Base-by-base conservation (phyloP, 23 tunicate genomes). In the Halocynthia aurantium region DNA sequence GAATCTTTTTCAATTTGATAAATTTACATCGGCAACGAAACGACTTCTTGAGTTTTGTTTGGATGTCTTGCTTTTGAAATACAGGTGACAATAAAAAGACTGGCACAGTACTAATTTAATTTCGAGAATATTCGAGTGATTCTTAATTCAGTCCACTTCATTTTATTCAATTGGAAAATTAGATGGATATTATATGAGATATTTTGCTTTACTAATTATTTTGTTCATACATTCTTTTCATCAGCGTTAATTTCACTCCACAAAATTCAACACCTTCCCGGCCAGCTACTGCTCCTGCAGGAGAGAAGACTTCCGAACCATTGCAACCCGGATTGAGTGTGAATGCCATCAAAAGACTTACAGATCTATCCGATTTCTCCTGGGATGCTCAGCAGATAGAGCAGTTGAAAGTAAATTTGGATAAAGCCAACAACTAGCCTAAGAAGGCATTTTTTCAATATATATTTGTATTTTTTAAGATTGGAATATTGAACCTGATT, bases 51-150 rank as follows among this genome's bases (percentile, higher is more conserved):
- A 91, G 61, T 91, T 61, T 81, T 85, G 75, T 65, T 70, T 76
- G 22, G 97, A 91, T 73, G 85, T 81, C 11, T 15, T 91, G 49
- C 62, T 91, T 17, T 65, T 91, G 77, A 91, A 90, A 6, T 91
- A 91, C 84, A 91, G 97, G 97, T 91, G 22, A 60, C 7, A 52
- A 15, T 19, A 22, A 58, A 58, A 15, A 58, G 44, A 31, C 1
- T 4, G 44, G 44, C 44, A 31, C 2, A 0, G 44, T 31, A 4
- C 44, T 31, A 31, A 31, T 31, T 31, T 31, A 31, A 31, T 31
- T 31, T 31, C 4, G 44, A 4, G 44, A 31, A 4, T 31, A 31
- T 31, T 31, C 44, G 44, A 0, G 44, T 31, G 44, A 31, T 31
- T 31, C n/a, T 31, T 31, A 1, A 31, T 31, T 31, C 4, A 31